Percentiles rank a stretch among this genome's conserved stretches.
Evolutionary conservation across 2,888 invertebrate species (phyloP).

Genomic region (Himalopsyche japonica): DNA sequence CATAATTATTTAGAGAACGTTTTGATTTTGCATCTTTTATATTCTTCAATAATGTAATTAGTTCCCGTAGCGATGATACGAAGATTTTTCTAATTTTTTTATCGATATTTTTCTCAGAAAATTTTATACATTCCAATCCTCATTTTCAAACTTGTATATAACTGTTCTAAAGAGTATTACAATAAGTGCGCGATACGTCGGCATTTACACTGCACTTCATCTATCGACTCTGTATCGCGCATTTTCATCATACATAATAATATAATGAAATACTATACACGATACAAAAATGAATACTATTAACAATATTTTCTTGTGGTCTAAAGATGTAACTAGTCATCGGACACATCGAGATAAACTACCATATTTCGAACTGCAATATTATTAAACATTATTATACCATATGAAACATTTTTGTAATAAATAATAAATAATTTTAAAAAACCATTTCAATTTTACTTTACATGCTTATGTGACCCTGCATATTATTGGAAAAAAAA

Average conservation of each 20-base stretch:
- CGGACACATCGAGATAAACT: conserved; percentile 36
- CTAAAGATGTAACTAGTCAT: conserved; percentile 39
- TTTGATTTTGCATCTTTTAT: neutral
- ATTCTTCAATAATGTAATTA: conserved; percentile 13
- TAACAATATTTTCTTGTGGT: conserved; percentile 21
- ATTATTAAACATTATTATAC: conserved; percentile 1
- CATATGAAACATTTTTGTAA: conserved; percentile 4
- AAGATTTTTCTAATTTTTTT: conserved; percentile 13
- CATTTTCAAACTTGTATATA: conserved; percentile 27
- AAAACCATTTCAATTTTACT: neutral
- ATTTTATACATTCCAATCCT: conserved; percentile 5
- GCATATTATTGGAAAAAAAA: too few relatives aligned
- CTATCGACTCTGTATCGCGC: neutral
- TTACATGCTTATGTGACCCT: too few relatives aligned
- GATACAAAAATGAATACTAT: neutral
- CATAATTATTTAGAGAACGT: conserved; percentile 30
- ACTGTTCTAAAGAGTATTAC: neutral
- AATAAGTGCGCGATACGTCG: neutral
- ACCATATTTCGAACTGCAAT: conserved; percentile 1
- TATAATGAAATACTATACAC: conserved; percentile 9
- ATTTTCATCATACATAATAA: conserved; percentile 5
- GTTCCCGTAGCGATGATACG: neutral
- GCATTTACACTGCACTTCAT: neutral
- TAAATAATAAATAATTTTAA: neutral
- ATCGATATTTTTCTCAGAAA: neutral